Percentiles rank a stretch among this genome's conserved stretches.
phyloP scores from a whole-genome alignment of 2,888 invertebrate genomes.

The Polydrusus cervinus region DNA sequence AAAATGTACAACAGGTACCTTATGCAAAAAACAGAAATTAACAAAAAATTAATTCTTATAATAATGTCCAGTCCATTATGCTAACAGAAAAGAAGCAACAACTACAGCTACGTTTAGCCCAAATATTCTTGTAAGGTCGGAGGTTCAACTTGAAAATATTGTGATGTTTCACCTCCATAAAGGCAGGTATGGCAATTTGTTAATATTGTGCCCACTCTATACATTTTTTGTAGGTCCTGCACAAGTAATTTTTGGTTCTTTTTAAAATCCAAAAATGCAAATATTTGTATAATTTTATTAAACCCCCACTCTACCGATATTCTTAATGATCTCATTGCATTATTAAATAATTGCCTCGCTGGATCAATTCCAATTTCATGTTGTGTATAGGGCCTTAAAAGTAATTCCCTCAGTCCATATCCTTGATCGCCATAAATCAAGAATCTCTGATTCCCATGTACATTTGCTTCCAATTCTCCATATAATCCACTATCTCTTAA shows the following conservation, averaged over 20 bases:
- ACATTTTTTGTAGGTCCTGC: not conserved
- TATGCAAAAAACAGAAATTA: not conserved
- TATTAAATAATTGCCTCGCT: no score
- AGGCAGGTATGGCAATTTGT: not conserved
- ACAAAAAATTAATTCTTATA: not conserved
- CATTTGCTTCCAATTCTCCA: no score
- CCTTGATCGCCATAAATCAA: no score
- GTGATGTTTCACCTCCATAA: not conserved
- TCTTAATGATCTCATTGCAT: no score
- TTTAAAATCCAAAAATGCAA: no score
- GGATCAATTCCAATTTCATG: no score
- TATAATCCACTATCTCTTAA: no score
- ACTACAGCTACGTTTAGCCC: not conserved
- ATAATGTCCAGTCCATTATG: not conserved
- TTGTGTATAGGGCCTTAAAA: no score
- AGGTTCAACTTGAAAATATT: not conserved
- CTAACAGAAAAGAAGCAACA: not conserved
- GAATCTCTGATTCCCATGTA: no score
- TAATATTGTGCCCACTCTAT: not conserved
- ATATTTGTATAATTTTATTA: no score
- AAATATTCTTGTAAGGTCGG: not conserved
- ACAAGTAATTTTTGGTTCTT: constrained; percentile 10
- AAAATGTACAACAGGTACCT: not conserved
- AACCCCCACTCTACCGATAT: no score
- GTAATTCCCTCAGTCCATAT: no score